phyloP scores from a whole-genome alignment of 2,113 vertebrate genomes.

The Oryzias celebensis region DNA sequence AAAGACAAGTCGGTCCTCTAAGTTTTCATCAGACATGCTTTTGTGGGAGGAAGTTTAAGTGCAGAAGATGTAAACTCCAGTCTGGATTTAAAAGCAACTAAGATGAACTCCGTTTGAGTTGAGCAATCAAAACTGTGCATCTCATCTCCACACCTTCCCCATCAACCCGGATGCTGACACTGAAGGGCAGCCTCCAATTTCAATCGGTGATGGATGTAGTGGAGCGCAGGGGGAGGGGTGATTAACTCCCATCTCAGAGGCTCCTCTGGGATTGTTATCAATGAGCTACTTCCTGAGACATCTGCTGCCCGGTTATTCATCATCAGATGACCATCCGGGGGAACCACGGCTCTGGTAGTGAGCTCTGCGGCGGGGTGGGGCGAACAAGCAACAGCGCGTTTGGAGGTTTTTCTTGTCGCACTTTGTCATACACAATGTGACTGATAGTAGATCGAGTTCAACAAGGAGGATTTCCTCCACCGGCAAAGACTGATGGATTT shows the following conservation, averaged over 20 bases:
- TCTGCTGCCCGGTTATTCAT: constrained; percentile 62
- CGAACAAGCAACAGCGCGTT: constrained; percentile 12
- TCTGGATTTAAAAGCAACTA: too few species aligned
- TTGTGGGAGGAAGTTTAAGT: too few species aligned
- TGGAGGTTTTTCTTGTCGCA: constrained; percentile 38
- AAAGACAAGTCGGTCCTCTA: too few species aligned
- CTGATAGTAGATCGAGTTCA: constrained; percentile 27
- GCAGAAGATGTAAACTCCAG: too few species aligned
- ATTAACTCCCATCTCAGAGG: constrained; percentile 41
- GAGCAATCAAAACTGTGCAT: constrained; percentile 30
- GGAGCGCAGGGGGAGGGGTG: constrained; percentile 16
- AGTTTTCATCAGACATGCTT: too few species aligned
- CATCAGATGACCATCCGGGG: constrained; percentile 33
- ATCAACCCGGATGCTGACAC: constrained; percentile 51
- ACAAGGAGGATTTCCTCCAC: constrained; percentile 37
- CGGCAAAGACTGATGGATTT: constrained; percentile 45
- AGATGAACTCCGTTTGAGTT: too few species aligned
- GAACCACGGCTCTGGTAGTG: constrained; percentile 12
- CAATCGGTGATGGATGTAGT: constrained; percentile 53
- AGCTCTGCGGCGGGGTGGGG: constrained; percentile 21
- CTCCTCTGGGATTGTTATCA: constrained; percentile 54
- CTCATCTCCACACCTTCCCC: constrained; percentile 47
- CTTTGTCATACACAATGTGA: constrained; percentile 49
- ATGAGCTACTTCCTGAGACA: constrained; percentile 66
- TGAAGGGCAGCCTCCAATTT: constrained; percentile 50